phyloP scores from a whole-genome alignment of 2,888 invertebrate genomes.

The Temnothorax rugatulus region DNA sequence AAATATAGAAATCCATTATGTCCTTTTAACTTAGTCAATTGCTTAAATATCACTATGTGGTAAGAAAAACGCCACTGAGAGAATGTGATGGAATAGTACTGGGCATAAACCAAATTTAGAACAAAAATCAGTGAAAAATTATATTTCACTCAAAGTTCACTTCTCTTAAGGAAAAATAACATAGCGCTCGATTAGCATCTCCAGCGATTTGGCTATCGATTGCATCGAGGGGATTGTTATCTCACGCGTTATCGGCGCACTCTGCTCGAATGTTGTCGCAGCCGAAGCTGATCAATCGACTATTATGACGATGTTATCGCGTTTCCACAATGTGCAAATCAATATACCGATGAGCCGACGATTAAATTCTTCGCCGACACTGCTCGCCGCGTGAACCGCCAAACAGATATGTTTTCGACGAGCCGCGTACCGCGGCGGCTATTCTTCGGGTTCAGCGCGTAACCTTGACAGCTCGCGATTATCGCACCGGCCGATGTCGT shows the following conservation, averaged over 20 bases:
- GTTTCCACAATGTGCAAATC: conserved; percentile 63
- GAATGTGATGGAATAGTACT: not conserved
- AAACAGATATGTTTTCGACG: conserved; percentile 2
- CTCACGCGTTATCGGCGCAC: conserved; percentile 74
- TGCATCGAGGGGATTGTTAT: conserved; percentile 75
- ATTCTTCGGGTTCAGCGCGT: conserved; percentile 20
- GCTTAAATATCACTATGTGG: not conserved
- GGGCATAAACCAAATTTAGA: not conserved
- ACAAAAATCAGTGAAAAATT: not conserved
- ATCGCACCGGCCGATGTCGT: conserved; percentile 43
- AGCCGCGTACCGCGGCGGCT: not conserved
- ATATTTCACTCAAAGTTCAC: not conserved
- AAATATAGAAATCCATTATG: not conserved
- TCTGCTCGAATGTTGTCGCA: conserved; percentile 72
- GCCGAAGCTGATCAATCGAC: conserved; percentile 64
- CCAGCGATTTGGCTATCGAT: conserved; percentile 74
- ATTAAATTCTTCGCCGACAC: conserved; percentile 53
- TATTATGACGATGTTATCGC: conserved; percentile 63
- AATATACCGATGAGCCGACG: conserved; percentile 63
- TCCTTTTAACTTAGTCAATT: not conserved
- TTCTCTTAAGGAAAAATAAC: conserved; percentile 58
- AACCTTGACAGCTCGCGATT: conserved; percentile 59
- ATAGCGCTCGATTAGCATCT: conserved; percentile 74
- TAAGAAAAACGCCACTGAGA: not conserved
- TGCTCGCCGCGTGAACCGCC: conserved; percentile 1